Conservation (phyloP, 2,888 invertebrate genomes). For the Argyresthia albistria region DNA sequence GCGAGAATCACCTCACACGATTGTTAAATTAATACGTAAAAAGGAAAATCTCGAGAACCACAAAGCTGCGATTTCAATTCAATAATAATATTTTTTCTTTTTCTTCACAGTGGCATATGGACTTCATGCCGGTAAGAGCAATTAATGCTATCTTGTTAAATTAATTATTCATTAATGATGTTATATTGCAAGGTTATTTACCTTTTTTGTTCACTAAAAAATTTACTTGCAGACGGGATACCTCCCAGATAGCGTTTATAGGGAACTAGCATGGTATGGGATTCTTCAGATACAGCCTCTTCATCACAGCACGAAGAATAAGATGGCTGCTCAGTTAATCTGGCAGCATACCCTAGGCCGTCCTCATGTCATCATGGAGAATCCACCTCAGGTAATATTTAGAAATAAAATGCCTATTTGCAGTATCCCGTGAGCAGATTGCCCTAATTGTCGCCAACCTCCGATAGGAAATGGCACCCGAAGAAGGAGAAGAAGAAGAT, state of each 20-base stretch:
- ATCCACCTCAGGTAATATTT: slow-evolving; percentile 43
- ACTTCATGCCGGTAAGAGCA: slow-evolving; percentile 57
- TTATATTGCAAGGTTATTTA: neutral
- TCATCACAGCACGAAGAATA: slow-evolving; percentile 55
- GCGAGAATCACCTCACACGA: too few species aligned
- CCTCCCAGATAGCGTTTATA: slow-evolving; percentile 56
- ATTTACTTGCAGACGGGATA: slow-evolving; percentile 45
- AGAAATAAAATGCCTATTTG: too few species aligned
- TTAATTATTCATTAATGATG: neutral
- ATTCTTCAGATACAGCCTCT: slow-evolving; percentile 60
- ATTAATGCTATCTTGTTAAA: neutral
- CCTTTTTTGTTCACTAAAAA: neutral
- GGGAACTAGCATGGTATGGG: slow-evolving; percentile 64
- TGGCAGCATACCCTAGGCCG: slow-evolving; percentile 63
- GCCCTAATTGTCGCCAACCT: too few species aligned
- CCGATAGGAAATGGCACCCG: too few species aligned
- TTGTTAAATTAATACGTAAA: too few species aligned
- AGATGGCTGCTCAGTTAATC: slow-evolving; percentile 56
- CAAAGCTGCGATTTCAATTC: neutral
- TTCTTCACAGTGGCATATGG: slow-evolving; percentile 57
- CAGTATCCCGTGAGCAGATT: too few species aligned
- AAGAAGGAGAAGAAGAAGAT: too few species aligned
- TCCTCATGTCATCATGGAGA: slow-evolving; percentile 61
- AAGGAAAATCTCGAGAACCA: too few species aligned
- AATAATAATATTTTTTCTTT: neutral